Percentiles rank a stretch among this genome's conserved stretches.
These are phyloP conservation scores for Octodon degus DNA, from an alignment of 2,113 vertebrate species.

Conservation along the genomic window DNA sequence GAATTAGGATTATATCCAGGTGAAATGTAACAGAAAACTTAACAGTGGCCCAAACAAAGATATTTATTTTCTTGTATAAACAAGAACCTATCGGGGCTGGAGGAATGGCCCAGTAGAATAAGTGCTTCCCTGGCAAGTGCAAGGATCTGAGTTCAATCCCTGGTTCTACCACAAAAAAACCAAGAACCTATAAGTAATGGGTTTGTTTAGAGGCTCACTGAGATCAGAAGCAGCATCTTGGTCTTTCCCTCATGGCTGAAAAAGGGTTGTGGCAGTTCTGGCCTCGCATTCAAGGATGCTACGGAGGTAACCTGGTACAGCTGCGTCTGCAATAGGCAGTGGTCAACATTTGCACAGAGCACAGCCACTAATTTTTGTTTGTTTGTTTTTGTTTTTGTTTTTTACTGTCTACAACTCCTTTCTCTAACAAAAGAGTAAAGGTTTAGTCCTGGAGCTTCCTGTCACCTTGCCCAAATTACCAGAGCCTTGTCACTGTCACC, in stretches of 20 bases:
- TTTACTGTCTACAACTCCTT: constrained; percentile 4
- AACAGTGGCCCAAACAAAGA: constrained; percentile 15
- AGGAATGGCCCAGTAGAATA: no score
- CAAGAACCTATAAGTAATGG: no score
- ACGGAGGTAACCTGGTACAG: background rate
- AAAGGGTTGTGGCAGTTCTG: constrained; percentile 14
- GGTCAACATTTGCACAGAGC: background rate
- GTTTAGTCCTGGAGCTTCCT: no score
- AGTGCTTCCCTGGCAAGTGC: no score
- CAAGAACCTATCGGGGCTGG: background rate
- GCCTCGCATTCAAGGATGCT: background rate
- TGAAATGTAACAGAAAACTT: constrained; percentile 22
- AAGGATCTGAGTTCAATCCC: no score
- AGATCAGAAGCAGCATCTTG: background rate
- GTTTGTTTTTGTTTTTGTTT: background rate
- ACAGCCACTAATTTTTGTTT: background rate
- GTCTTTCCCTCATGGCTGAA: constrained; percentile 2
- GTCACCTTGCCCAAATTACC: no score
- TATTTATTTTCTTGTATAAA: background rate
- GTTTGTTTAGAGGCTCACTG: background rate
- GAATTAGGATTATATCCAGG: background rate
- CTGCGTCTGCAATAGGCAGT: background rate
- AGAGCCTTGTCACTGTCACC: no score
- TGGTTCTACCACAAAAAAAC: no score
- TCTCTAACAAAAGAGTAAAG: background rate